Base-by-base conservation (phyloP, 2,888 invertebrate species). In the Stramonita haemastoma region DNA sequence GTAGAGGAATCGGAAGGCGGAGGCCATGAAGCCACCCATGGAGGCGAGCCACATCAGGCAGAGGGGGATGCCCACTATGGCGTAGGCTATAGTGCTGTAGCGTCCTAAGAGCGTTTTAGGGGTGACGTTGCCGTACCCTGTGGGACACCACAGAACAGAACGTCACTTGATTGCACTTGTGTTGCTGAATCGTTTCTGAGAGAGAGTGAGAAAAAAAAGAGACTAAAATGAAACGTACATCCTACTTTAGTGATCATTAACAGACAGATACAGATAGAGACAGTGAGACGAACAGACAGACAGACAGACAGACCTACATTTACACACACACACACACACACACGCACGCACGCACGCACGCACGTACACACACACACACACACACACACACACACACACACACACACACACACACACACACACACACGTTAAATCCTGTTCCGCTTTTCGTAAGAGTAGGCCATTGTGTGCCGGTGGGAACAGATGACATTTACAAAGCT, bases 41-140 rank as follows among this genome's bases (percentile, higher is more conserved):
- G 94, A 94, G 29, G 95, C 93, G 77, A 95, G 89, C 89, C 94
- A 95, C 57, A 95, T 91, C 26, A 95, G 90, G 0, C 94, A 95
- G 83, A 95, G 88, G 22, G 95, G 95, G 88, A 95, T 95, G 86
- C 95, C 95, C 60, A 95, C 85, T n/a, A 95, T 86, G 46, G 95
- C 95, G 90, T 95, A 95, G 36, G 93, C 88, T 79, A 95, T 94
- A 1, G 94, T 95, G 11, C 93, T 91, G 32, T 93, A 92, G 29
- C 92, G 93, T 22, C 94, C 94, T 26, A 91, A 89, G 17, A 90
- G 85, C 4, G 94, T 94, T 89, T 94, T 94, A 6, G 94, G 94
- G 13, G 94, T 93, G 26, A 94, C 93, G 88, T 93, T 92, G 4
- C 94, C 94, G 91, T 94, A 94, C 19, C 94, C 94, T 94, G 92